Base-by-base conservation (phyloP, 2,113 vertebrate genomes). In the Ornithorhynchus anatinus region DNA sequence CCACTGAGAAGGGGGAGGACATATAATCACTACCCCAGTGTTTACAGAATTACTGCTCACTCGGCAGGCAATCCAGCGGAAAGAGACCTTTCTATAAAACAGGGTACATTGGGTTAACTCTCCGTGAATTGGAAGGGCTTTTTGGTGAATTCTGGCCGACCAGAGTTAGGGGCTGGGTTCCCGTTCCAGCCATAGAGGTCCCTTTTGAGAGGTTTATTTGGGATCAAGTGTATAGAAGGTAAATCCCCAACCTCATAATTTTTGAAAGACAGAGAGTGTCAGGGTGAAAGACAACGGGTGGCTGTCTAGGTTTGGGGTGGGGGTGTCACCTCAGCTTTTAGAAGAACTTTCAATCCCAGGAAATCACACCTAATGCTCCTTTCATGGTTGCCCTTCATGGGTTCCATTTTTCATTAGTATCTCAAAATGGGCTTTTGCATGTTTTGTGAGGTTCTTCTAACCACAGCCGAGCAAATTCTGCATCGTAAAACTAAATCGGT, bases 1-100 rank as follows among this genome's bases (percentile, higher is more conserved):
- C 95, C 91, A 89, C 87, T 89, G 94, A 95, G 95, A 92, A 91
- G 92, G 82, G 79, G 81, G 92, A 95, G 94, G 94, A 95, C 93
- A 93, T 94, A 93, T 94, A 89, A 95, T 96, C 94, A 91, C 94
- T 94, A 95, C 85, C 86, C 54, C 37, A 78, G 62, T 85, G 85
- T 92, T 92, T 86, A 84, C 88, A 81, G 86, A 84, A 84, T 81
- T 82, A 79, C 86, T 60, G 79, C 69, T 67, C 64, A 37, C 62
- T 85, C 77, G 73, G 33, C 52, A 74, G 84, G 79, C 77, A 76
- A 78, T 84, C 75, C 47, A 27, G 79, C 56, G 59, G 54, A 68
- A 87, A 82, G 66, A 80, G 59, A 59, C 20, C n/a, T 74, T 79
- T 79, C 77, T 78, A 81, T 86, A 65, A 82, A 47, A 84, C 83